Evolutionary conservation across 1,140 invertebrate species (phyloP).

Genomic region (Zaprionus ornatus): DNA sequence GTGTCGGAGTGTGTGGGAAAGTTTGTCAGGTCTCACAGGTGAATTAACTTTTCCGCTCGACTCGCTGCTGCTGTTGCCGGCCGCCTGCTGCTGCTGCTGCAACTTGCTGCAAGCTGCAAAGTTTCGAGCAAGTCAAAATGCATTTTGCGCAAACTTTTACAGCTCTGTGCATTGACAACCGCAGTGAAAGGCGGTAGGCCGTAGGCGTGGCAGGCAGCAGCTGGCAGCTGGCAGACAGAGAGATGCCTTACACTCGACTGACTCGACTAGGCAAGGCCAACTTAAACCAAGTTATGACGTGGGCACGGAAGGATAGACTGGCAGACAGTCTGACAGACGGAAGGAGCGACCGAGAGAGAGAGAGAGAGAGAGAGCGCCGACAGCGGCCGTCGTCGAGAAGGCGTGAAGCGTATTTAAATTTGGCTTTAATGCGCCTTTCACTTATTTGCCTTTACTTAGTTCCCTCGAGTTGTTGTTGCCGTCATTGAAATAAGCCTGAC

Average conservation of each 20-base stretch:
- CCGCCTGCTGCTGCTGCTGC: constrained; percentile 23
- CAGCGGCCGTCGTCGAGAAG: background rate
- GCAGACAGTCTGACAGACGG: no score
- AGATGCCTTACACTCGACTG: constrained; percentile 67
- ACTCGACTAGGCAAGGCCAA: constrained; percentile 55
- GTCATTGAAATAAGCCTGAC: constrained; percentile 21
- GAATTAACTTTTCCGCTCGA: constrained; percentile 78
- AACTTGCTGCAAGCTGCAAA: constrained; percentile 54
- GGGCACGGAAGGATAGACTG: background rate
- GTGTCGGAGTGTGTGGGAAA: constrained; percentile 54
- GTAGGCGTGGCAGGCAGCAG: constrained; percentile 31
- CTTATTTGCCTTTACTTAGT: constrained; percentile 57
- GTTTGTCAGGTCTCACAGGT: constrained; percentile 78
- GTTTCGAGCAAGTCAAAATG: constrained; percentile 74
- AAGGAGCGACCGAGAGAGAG: no score
- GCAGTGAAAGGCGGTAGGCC: constrained; percentile 37
- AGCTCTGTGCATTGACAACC: constrained; percentile 71
- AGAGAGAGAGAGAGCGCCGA: background rate
- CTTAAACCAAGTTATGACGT: constrained; percentile 56
- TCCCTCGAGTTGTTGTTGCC: constrained; percentile 4
- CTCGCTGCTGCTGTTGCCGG: constrained; percentile 33
- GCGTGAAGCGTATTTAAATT: constrained; percentile 67
- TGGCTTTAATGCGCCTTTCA: constrained; percentile 44
- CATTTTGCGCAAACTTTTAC: constrained; percentile 71
- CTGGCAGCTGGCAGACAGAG: constrained; percentile 28